Conservation (phyloP, 1,140 invertebrate genomes). For the Pachypeltis micranthus region DNA sequence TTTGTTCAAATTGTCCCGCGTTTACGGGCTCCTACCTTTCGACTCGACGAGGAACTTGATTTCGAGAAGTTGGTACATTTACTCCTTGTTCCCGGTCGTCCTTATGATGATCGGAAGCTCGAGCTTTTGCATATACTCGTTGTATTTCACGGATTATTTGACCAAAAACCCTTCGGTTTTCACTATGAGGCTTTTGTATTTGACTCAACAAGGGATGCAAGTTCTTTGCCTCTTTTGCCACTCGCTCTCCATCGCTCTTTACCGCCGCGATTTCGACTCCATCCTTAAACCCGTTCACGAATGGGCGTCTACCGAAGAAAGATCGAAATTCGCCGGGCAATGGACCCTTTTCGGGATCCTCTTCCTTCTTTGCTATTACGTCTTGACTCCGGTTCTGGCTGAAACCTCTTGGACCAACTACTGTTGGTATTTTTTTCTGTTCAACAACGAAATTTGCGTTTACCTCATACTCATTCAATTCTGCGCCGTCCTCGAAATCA, state of each 20-base stretch:
- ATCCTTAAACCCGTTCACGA: neutral
- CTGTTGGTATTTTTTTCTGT: neutral
- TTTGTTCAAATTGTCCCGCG: neutral
- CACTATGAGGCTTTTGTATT: conserved; percentile 1
- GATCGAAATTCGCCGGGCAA: neutral
- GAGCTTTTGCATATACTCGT: neutral
- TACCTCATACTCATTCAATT: conserved; percentile 9
- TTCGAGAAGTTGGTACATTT: neutral
- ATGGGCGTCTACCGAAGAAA: neutral
- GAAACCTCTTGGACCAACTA: neutral
- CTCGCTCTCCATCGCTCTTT: neutral
- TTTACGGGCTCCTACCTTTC: neutral
- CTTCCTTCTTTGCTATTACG: neutral
- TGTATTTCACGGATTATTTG: neutral
- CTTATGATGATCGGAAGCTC: neutral
- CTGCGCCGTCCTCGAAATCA: neutral
- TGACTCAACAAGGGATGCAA: conserved; percentile 3
- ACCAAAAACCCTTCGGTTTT: neutral
- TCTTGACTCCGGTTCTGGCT: neutral
- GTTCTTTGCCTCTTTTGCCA: neutral
- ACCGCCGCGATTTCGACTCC: neutral
- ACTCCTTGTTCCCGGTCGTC: neutral
- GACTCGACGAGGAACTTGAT: neutral
- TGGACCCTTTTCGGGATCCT: neutral
- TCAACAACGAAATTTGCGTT: neutral